Base-by-base conservation (phyloP, 30 jellyfish, hydroid and myxozoan genomes). In the Pseudorhiza aurosa region DNA sequence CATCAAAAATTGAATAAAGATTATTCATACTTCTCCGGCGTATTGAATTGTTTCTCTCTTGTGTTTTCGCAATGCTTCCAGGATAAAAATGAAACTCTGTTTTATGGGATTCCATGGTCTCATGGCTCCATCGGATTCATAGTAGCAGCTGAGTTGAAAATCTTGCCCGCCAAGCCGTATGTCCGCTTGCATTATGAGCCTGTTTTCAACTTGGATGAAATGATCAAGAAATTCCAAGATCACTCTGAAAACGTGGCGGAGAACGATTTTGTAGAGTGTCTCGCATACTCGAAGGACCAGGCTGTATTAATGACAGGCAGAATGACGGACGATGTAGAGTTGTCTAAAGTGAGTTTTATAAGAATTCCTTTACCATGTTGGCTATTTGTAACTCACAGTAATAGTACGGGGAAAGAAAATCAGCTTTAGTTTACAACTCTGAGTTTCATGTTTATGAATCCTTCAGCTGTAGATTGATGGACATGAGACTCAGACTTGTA, bases 31-130 rank as follows among this genome's bases (percentile, higher is more conserved):
- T n/a, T n/a, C n/a, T n/a, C n/a, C n/a, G 42, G 27, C 22, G 15
- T 58, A 8, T 9, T 58, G 9, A 18, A 17, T 19, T 40, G 72
- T 40, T 19, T 1, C 15, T 58, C 72, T 17, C 3, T 18, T 22
- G 30, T 1, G 15, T 58, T 58, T 58, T 63, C 75, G n/a, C n/a
- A n/a, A n/a, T n/a, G n/a, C 21, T 29, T 42, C 12, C 47, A 82
- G 93, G 74, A 35, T 21, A 63, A 64, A 37, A 82, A 82, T 42
- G 27, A 58, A 67, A 86, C 67, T 26, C 40, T 82, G 30, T 82
- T 82, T 71, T 68, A 82, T 45, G 85, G 75, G 4, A 82, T 82
- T 19, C 93, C 93, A 0, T 82, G 93, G 93, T 82, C 93, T 49
- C 93, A 82, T 45, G 93, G 93, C 44, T 30, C 93, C 1, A 70